Evolutionary conservation across 2,797 vertebrate genomes (phyloP).

Genomic region (Cossypha heuglini): DNA sequence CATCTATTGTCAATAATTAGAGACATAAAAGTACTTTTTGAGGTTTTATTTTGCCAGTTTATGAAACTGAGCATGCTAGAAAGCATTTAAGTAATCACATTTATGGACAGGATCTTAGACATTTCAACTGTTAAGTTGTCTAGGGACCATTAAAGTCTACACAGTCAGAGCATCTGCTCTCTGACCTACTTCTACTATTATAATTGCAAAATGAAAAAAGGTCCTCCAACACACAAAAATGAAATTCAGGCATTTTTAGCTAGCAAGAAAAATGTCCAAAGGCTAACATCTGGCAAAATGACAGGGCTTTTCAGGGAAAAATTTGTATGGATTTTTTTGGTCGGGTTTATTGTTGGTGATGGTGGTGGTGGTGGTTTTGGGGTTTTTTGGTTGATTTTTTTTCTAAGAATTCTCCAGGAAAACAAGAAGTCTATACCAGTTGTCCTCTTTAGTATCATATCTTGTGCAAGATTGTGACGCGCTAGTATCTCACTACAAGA

Average conservation of each 20-base stretch:
- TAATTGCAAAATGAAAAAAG: not conserved
- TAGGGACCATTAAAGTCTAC: not conserved
- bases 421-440: not conserved
- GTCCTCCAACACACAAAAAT: not conserved
- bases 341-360: not conserved
- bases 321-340: rapidly evolving
- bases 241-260: not conserved
- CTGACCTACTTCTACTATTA: not conserved
- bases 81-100: not conserved
- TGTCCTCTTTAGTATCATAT: not conserved
- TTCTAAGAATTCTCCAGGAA: not conserved
- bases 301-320: not conserved
- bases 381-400: rapidly evolving
- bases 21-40: not conserved
- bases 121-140: not conserved
- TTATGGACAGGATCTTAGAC: not conserved
- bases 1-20: not conserved
- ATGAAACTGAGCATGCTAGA: not conserved
- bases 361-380: too few species aligned
- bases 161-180: not conserved
- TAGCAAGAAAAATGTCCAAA: not conserved
- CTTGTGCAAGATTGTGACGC: not conserved
- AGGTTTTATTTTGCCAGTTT: not conserved
- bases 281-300: not conserved
- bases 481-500: not conserved